Conservation (phyloP, 1,140 invertebrate species). For the Drosophila persimilis region DNA sequence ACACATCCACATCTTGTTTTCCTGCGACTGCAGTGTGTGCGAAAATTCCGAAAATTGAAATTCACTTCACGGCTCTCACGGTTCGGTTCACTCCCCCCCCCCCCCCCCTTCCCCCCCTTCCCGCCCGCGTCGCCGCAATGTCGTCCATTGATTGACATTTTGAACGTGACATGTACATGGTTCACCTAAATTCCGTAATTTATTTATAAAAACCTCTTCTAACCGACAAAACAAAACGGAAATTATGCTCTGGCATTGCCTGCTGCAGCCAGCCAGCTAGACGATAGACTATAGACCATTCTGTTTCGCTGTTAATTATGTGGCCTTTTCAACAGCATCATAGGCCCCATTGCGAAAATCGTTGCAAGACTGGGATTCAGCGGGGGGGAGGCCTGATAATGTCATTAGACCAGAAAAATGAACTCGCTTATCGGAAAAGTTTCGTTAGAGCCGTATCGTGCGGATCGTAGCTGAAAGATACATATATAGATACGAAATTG, state of each 20-base stretch:
- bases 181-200: conserved; percentile 78
- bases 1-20: conserved; percentile 11
- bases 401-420: too few relatives aligned
- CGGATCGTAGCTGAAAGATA: too few relatives aligned
- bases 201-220: conserved; percentile 53
- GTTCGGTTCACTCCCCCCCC: conserved; percentile 1
- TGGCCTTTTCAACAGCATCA: conserved; percentile 1
- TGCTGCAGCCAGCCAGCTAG: conserved; percentile 7
- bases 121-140: neutral
- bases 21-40: conserved; percentile 7
- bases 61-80: conserved; percentile 36
- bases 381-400: too few relatives aligned
- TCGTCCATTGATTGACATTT: conserved; percentile 64
- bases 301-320: too few relatives aligned
- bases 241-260: conserved; percentile 56
- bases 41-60: conserved; percentile 49
- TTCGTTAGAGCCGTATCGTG: too few relatives aligned
- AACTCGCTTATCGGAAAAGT: too few relatives aligned
- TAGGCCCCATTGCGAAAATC: too few relatives aligned
- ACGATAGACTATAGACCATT: neutral
- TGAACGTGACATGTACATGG: conserved; percentile 79
- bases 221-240: conserved; percentile 39
- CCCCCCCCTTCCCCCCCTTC: conserved; percentile 10
- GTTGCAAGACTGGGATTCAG: conserved; percentile 42
- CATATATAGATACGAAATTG: too few relatives aligned